phyloP scores from a whole-genome alignment of 2,797 vertebrate species.

The Hemitrygon akajei region DNA sequence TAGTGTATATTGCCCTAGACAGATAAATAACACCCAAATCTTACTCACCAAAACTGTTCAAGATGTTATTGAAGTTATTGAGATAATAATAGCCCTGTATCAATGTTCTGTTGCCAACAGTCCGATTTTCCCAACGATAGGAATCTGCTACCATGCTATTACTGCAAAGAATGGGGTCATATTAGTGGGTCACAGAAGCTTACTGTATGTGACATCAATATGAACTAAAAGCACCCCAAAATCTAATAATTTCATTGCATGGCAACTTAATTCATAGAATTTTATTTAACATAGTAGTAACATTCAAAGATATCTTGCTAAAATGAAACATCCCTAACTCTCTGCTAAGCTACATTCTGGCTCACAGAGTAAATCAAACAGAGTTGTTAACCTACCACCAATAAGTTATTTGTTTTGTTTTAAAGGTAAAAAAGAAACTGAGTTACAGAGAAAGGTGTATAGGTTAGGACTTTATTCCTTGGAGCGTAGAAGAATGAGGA shows the following conservation, averaged over 20 bases:
- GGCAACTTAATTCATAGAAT: background rate
- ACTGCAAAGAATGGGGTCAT: constrained; percentile 51
- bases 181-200: background rate
- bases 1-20: background rate
- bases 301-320: background rate
- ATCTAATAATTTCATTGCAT: background rate
- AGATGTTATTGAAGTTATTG: constrained; percentile 95
- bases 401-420: background rate
- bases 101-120: constrained; percentile 73
- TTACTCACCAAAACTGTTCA: constrained; percentile 88
- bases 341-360: background rate
- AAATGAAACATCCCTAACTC: background rate
- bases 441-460: too few species aligned
- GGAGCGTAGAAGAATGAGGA: too few species aligned
- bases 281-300: background rate
- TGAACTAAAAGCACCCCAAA: background rate
- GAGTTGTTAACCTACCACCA: background rate
- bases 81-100: constrained; percentile 94
- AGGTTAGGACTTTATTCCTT: too few species aligned
- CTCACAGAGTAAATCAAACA: background rate
- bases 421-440: too few species aligned
- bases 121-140: constrained; percentile 75
- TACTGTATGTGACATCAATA: background rate
- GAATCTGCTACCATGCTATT: constrained; percentile 83
- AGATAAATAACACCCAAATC: background rate